Percentiles rank a stretch among this genome's conserved stretches.
Conservation (phyloP, 2,113 vertebrate genomes). For the Natator depressus region DNA sequence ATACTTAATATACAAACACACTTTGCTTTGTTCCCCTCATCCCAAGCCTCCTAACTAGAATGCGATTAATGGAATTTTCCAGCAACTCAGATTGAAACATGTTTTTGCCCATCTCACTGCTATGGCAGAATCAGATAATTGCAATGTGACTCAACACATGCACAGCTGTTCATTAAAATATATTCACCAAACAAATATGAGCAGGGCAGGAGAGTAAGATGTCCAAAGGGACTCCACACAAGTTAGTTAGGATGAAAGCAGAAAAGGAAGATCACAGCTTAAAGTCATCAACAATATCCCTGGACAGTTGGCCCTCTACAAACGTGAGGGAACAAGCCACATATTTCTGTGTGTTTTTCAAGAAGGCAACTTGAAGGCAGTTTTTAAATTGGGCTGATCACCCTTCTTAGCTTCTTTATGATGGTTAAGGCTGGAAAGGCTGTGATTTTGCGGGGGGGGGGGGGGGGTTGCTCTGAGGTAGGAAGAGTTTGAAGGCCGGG, state of each 20-base stretch:
- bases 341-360: not conserved
- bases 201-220: constrained; percentile 13
- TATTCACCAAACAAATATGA: constrained; percentile 47
- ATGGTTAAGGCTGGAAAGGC: fast-evolving
- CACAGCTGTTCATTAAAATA: constrained; percentile 64
- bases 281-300: not conserved
- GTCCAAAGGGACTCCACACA: not conserved
- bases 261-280: constrained; percentile 32
- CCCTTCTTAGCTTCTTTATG: fast-evolving
- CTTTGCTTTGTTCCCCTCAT: not conserved
- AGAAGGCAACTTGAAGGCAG: not conserved
- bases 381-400: not conserved
- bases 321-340: not conserved
- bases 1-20: not conserved
- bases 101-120: constrained; percentile 29
- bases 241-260: not conserved
- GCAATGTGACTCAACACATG: constrained; percentile 67
- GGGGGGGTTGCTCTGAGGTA: fast-evolving
- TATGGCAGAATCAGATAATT: constrained; percentile 55
- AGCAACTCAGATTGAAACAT: constrained; percentile 45
- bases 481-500: not conserved
- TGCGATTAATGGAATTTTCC: constrained; percentile 34
- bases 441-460: not conserved
- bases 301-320: not conserved
- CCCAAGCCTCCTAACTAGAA: not conserved